phyloP scores from a whole-genome alignment of 1,140 invertebrate species.

The Drosophila nasuta region DNA sequence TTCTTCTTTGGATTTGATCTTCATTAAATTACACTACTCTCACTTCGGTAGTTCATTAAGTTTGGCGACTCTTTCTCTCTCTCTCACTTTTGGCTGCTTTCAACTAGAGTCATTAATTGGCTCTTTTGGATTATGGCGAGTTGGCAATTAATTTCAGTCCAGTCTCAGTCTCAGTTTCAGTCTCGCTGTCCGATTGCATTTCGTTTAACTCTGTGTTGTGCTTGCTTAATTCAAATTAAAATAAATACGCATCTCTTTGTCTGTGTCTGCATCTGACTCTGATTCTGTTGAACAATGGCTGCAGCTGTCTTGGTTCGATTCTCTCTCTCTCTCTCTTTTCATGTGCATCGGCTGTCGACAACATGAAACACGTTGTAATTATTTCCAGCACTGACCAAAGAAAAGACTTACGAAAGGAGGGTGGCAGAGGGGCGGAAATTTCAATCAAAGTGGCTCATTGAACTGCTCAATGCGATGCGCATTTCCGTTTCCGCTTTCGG shows the following conservation, averaged over 20 bases:
- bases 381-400: constrained; percentile 32
- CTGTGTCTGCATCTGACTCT: not conserved
- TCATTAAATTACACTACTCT: no score
- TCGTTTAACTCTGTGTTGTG: not conserved
- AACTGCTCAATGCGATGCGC: constrained; percentile 43
- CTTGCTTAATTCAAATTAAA: not conserved
- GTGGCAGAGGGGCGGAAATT: not conserved
- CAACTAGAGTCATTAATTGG: not conserved
- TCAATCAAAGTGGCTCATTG: constrained; percentile 44
- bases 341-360: constrained; percentile 17
- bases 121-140: not conserved
- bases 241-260: not conserved
- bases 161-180: not conserved
- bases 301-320: not conserved
- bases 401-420: not conserved
- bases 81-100: not conserved
- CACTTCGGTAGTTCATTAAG: not conserved
- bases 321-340: not conserved
- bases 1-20: no score
- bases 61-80: not conserved
- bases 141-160: not conserved
- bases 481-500: constrained; percentile 63
- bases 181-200: not conserved
- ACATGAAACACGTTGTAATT: constrained; percentile 53
- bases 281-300: no score